These are phyloP conservation scores for Andrena haemorrhoa DNA, from an alignment of 2,888 invertebrate species.

Conservation along the genomic window DNA sequence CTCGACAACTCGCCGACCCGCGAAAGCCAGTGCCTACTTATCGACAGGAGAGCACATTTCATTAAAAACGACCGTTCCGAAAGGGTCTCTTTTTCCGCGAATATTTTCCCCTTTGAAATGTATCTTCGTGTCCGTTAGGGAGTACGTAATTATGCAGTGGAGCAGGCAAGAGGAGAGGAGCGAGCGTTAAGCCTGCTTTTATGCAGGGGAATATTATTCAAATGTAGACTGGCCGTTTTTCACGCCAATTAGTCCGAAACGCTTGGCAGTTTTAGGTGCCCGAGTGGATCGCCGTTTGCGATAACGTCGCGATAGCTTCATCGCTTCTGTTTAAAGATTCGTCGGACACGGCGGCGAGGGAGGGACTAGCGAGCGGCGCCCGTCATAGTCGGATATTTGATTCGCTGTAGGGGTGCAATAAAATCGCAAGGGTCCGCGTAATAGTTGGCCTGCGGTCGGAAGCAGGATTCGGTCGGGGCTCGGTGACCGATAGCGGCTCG, in stretches of 20 bases:
- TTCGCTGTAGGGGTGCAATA: conserved; percentile 46
- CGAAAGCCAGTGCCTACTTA: conserved; percentile 4
- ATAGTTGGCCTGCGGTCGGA: conserved; percentile 46
- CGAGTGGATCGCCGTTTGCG: conserved; percentile 3
- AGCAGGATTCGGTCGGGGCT: conserved; percentile 16
- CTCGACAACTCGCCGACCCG: not conserved
- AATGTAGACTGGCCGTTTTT: conserved; percentile 13
- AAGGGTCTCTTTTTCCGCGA: too few species aligned
- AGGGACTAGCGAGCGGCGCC: not conserved
- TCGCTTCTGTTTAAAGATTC: not conserved
- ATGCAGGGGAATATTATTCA: conserved; percentile 39
- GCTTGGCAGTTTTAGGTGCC: conserved; percentile 12
- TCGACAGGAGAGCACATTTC: not conserved
- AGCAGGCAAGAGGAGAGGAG: conserved; percentile 1
- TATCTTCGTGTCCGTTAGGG: conserved; percentile 20
- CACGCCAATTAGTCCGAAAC: not conserved
- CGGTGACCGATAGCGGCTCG: not conserved
- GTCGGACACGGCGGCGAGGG: not conserved
- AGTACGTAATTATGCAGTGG: conserved; percentile 36
- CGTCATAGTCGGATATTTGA: conserved; percentile 51
- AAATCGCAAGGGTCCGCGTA: conserved; percentile 48
- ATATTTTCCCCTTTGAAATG: conserved; percentile 24
- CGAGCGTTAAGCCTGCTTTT: conserved; percentile 30
- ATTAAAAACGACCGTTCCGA: not conserved
- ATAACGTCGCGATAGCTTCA: conserved; percentile 23